A percentile compares a stretch with the other conserved stretches of the same genome.
phyloP scores from a whole-genome alignment of 2,113 vertebrate genomes.

The Limanda limanda region DNA sequence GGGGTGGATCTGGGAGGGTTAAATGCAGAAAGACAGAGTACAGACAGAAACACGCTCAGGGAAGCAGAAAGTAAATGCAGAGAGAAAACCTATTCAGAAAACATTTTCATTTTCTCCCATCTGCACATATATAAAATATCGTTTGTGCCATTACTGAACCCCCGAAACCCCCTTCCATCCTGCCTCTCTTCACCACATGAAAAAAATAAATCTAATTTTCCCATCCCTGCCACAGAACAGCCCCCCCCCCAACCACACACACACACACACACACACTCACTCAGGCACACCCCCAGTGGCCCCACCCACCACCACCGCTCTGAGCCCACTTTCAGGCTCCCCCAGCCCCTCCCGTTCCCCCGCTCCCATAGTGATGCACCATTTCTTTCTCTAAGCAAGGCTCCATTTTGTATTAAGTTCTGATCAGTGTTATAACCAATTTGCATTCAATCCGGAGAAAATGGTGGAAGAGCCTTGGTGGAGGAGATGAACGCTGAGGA shows the following conservation, averaged over 20 bases:
- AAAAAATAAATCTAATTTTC: slow-evolving; percentile 85
- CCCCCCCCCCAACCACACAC: slow-evolving; percentile 40
- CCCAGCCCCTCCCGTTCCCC: slow-evolving; percentile 68
- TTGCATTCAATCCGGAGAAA: slow-evolving; percentile 81
- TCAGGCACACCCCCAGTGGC: slow-evolving; percentile 19
- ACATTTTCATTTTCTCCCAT: slow-evolving; percentile 76
- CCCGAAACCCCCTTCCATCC: slow-evolving; percentile 48
- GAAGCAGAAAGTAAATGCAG: slow-evolving; percentile 52
- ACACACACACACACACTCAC: slow-evolving; percentile 30
- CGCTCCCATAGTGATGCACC: slow-evolving; percentile 76
- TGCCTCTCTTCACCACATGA: slow-evolving; percentile 69
- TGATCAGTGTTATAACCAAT: slow-evolving; percentile 84
- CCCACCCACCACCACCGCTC: slow-evolving; percentile 53
- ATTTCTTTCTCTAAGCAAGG: slow-evolving; percentile 77
- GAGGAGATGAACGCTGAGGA: slow-evolving; percentile 56
- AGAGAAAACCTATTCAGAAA: slow-evolving; percentile 71
- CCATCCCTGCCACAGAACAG: slow-evolving; percentile 78
- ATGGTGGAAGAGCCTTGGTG: slow-evolving; percentile 77
- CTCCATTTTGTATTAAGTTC: slow-evolving; percentile 86
- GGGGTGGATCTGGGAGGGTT: slow-evolving; percentile 41
- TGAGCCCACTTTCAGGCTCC: slow-evolving; percentile 67
- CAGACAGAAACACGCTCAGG: slow-evolving; percentile 42
- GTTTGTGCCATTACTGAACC: slow-evolving; percentile 73
- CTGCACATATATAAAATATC: slow-evolving; percentile 72
- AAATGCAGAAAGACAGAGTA: slow-evolving; percentile 58